Percentiles rank a stretch among this genome's conserved stretches.
These are phyloP conservation scores for Calyptommatus sinebrachiatus DNA, from an alignment of 2,113 vertebrate species.

Conservation along the genomic window DNA sequence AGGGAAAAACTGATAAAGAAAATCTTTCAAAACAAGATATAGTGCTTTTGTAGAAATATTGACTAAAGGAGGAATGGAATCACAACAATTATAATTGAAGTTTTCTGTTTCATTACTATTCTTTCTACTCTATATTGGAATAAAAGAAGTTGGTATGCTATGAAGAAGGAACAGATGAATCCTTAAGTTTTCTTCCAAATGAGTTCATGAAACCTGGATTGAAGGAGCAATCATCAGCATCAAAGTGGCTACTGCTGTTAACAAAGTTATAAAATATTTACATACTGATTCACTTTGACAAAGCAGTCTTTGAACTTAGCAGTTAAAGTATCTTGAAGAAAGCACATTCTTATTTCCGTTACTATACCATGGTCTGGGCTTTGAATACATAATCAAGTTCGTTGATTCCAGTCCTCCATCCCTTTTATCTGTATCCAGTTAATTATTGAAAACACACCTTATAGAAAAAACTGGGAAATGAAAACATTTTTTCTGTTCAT, in stretches of 20 bases:
- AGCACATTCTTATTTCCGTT: not conserved
- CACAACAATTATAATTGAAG: not conserved
- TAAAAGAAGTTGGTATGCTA: not conserved
- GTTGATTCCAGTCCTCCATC: too few relatives aligned
- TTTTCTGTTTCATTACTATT: not conserved
- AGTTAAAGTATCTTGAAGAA: not conserved
- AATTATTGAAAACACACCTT: too few relatives aligned
- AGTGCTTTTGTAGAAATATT: not conserved
- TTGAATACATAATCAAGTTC: not conserved
- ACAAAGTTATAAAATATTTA: not conserved
- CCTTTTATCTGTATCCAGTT: too few relatives aligned
- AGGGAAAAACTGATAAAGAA: not conserved
- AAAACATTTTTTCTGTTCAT: too few relatives aligned
- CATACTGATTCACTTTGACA: not conserved
- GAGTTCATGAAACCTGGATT: not conserved
- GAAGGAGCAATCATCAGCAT: not conserved
- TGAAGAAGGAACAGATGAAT: not conserved
- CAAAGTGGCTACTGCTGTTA: not conserved
- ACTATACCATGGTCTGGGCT: not conserved
- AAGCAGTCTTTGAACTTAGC: not conserved
- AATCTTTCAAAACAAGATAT: not conserved
- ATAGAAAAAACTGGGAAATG: too few relatives aligned
- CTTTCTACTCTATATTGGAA: not conserved
- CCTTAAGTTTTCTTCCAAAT: not conserved
- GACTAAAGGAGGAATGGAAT: not conserved